phyloP scores from a whole-genome alignment of 2,888 invertebrate genomes.

The Agrochola lychnidis region DNA sequence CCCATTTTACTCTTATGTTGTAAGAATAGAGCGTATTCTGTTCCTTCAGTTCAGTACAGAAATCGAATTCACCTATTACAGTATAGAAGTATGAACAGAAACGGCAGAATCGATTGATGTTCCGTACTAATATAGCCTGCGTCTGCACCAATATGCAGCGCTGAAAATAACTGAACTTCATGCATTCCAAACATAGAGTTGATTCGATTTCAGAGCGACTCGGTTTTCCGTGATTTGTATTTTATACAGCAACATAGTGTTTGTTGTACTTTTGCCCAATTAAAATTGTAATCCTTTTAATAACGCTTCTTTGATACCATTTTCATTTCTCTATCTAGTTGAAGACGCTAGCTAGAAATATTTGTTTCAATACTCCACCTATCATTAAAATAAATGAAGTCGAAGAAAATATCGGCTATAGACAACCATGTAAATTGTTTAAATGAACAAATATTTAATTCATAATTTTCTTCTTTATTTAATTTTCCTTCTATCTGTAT shows the following conservation, averaged over 20 bases:
- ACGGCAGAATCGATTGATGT: conserved; percentile 48
- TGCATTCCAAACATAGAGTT: conserved; percentile 14
- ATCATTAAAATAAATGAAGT: too few relatives aligned
- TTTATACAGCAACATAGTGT: not conserved
- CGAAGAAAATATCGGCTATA: too few relatives aligned
- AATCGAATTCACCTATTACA: not conserved
- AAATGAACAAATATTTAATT: too few relatives aligned
- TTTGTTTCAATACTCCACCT: too few relatives aligned
- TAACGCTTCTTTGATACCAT: too few relatives aligned
- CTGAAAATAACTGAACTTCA: conserved; percentile 36
- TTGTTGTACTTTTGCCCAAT: not conserved
- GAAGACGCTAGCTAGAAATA: too few relatives aligned
- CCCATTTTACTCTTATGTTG: too few relatives aligned
- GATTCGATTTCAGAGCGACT: not conserved
- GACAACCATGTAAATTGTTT: too few relatives aligned
- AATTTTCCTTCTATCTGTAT: too few relatives aligned
- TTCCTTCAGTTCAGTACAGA: not conserved
- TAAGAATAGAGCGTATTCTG: not conserved
- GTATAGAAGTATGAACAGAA: not conserved
- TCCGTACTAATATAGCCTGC: conserved; percentile 15
- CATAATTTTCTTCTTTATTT: too few relatives aligned
- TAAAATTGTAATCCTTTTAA: too few relatives aligned
- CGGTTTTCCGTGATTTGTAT: not conserved
- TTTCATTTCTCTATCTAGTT: too few relatives aligned
- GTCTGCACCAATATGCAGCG: conserved; percentile 7